These are phyloP conservation scores for Chondrilla cf. caribensis DNA, from an alignment of 37 sponge, comb jelly and placozoan genomes.

Conservation along the genomic window DNA sequence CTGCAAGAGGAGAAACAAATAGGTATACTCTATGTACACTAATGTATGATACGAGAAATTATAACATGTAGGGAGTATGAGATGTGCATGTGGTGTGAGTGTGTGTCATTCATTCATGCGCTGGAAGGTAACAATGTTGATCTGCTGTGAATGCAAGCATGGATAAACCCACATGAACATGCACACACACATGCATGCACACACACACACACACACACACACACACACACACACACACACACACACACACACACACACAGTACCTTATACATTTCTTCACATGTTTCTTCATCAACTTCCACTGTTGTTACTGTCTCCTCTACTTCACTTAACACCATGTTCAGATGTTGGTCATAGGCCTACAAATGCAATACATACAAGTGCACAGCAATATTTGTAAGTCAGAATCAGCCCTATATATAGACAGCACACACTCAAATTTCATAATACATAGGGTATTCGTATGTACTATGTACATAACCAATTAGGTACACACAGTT, in stretches of 20 bases:
- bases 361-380: neutral
- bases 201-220: neutral
- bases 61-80: no score
- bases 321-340: constrained; percentile 97
- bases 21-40: no score
- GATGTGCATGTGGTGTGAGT: no score
- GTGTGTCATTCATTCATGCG: no score
- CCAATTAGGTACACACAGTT: no score
- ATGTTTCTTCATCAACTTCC: constrained; percentile 97
- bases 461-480: no score
- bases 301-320: constrained; percentile 95
- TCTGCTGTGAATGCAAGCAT: no score
- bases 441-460: no score
- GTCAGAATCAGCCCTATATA: neutral
- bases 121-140: no score
- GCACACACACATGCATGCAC: neutral
- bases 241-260: neutral
- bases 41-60: no score
- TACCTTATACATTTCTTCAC: constrained; percentile 94
- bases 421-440: neutral
- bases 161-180: no score
- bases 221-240: neutral
- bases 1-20: constrained; percentile 18
- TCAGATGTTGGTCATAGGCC: constrained; percentile 98
- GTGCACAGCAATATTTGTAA: neutral